Base-by-base conservation (phyloP, 2,113 vertebrate species). In the Serinus canaria region DNA sequence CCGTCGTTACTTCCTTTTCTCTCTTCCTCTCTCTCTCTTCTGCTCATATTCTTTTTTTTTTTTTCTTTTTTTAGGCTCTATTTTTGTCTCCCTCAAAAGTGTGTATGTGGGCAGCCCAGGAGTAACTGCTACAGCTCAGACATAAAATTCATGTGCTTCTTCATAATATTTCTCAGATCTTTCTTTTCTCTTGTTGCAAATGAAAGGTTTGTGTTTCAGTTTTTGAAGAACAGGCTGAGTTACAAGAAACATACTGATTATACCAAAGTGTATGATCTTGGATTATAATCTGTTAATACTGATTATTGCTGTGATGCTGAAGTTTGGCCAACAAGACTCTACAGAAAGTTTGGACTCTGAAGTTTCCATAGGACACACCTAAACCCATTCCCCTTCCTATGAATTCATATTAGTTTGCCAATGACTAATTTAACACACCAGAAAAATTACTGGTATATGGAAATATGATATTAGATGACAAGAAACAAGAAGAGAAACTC, bases 1-100 rank as follows among this genome's bases (percentile, higher is more conserved):
- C 7, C 9, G 25, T 28, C 3, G 7, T 13, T 33, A 9, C 5
- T 13, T 39, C 7, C 10, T 8, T 6, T 5, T 6, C 33, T 4
- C 11, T 7, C 7, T 6, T 1, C 15, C 16, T 13, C 22, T 19
- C 10, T 25, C 17, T 15, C 33, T 46, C 17, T 78, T 11, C 14
- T 60, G 1, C 22, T 72, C 14, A 1, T 16, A 10, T 73, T 41
- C 11, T 25, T 47, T 53, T 22, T 5, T 5, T 17, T 52, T 7
- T 6, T 41, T 14, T 39, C 12, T 12, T 41, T 81, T n/a, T 50
- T 37, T 25, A 21, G 28, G 6, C 2, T 79, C 5, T 69, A 6
- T 11, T 68, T 68, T 28, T 70, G 3, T 43, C 47, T 52, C 31
- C 43, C 31, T 73, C 31, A 77, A 37, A 76, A 52, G 1, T 21